Conservation (phyloP, 2,888 invertebrate species). For the Odontothrips loti region DNA sequence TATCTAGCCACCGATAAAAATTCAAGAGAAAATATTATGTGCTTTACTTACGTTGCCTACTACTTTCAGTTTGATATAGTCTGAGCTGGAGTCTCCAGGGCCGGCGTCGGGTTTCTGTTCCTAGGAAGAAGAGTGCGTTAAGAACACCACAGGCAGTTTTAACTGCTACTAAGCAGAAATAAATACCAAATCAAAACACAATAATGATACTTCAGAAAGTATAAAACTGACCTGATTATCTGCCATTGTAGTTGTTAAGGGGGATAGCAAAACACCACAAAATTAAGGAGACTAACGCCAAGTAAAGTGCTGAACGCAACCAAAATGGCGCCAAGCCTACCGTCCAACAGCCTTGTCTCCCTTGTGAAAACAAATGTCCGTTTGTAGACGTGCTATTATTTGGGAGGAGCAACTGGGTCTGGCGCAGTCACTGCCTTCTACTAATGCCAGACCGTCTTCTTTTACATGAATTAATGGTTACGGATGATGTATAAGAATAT, state of each 20-base stretch:
- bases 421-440: not conserved
- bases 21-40: not conserved
- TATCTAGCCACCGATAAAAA: not conserved
- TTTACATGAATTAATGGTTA: no score
- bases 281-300: not conserved
- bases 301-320: not conserved
- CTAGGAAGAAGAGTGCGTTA: conserved; percentile 41
- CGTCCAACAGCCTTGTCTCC: not conserved
- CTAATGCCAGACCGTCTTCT: no score
- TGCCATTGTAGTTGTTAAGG: conserved; percentile 36
- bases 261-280: no score
- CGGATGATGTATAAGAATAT: no score
- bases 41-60: conserved; percentile 55
- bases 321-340: conserved; percentile 38
- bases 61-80: conserved; percentile 67
- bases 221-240: conserved; percentile 40
- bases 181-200: not conserved
- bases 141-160: conserved; percentile 15
- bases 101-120: conserved; percentile 54
- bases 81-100: conserved; percentile 53
- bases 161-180: not conserved
- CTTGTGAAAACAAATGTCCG: not conserved
- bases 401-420: not conserved
- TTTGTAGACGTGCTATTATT: not conserved
- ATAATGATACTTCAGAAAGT: not conserved